Evolutionary conservation across 2,113 vertebrate species (phyloP).

Genomic region (Hyperopisus bebe): DNA sequence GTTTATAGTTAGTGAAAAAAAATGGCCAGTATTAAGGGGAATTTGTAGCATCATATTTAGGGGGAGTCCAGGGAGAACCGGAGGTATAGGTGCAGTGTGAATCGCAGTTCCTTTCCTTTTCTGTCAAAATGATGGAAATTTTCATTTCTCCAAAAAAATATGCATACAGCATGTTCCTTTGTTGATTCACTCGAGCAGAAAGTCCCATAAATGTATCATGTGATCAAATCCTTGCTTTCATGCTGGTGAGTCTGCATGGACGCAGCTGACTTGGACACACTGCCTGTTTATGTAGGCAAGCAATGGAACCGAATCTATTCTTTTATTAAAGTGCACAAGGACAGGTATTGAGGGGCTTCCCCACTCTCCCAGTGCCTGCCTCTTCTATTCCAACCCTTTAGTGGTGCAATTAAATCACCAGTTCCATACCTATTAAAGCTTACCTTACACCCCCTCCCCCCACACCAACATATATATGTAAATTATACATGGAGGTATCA

Average conservation of each 20-base stretch:
- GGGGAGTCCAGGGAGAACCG: neutral
- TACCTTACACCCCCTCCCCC: neutral
- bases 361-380: neutral
- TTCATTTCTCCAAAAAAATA: neutral
- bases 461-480: neutral
- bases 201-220: neutral
- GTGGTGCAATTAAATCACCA: neutral
- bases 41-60: neutral
- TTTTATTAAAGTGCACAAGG: neutral
- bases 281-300: neutral
- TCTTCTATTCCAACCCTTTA: neutral
- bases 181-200: neutral
- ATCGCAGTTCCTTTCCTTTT: neutral
- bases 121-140: neutral
- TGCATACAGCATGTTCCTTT: neutral
- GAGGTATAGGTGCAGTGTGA: neutral
- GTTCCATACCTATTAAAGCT: neutral
- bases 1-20: neutral
- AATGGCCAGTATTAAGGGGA: neutral
- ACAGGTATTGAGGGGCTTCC: neutral
- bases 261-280: neutral
- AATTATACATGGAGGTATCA: neutral
- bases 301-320: neutral
- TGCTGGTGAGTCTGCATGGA: neutral
- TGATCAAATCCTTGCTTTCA: neutral